Evolutionary conservation across 2,113 vertebrate species (phyloP).

Genomic region (Rana temporaria): DNA sequence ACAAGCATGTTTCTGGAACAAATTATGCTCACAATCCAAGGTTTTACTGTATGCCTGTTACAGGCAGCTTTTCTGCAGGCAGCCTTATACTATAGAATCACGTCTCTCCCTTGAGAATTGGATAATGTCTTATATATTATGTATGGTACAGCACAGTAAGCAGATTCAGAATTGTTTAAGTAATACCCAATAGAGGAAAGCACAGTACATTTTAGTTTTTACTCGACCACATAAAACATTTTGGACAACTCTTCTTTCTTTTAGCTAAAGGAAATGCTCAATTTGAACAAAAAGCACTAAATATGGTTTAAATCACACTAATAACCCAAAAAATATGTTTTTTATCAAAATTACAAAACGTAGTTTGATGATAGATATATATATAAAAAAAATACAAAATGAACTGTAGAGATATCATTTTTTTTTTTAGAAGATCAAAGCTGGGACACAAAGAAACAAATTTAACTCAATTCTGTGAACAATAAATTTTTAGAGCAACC

Average conservation of each 20-base stretch:
- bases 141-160: too few species aligned
- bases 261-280: not conserved
- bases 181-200: not conserved
- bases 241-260: not conserved
- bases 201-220: not conserved
- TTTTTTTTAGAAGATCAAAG: not conserved
- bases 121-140: too few species aligned
- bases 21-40: too few species aligned
- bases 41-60: too few species aligned
- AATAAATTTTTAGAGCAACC: constrained; percentile 14
- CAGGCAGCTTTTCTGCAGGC: too few species aligned
- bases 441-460: constrained; percentile 12
- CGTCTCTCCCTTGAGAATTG: too few species aligned
- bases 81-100: too few species aligned
- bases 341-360: not conserved
- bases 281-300: not conserved
- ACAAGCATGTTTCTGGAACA: too few species aligned
- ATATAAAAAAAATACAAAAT: not conserved
- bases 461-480: constrained; percentile 12
- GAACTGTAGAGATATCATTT: not conserved
- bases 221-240: not conserved
- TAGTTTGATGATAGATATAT: not conserved
- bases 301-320: constrained; percentile 13
- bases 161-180: too few species aligned
- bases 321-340: constrained; percentile 8